These are phyloP conservation scores for Chalcis sispes DNA, from an alignment of 2,888 invertebrate genomes.

Conservation along the genomic window DNA sequence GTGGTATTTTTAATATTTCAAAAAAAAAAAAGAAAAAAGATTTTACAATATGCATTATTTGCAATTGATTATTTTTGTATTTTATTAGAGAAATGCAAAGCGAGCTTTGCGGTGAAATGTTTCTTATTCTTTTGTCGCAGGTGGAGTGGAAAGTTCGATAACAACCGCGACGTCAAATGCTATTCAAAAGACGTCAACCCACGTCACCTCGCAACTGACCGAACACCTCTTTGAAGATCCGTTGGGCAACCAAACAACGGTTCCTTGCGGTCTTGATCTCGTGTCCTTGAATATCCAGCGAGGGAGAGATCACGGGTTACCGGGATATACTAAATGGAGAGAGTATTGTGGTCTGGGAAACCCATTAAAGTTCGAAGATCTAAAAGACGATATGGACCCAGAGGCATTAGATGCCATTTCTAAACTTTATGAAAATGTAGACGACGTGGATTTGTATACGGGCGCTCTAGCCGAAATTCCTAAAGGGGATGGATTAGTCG, in stretches of 20 bases:
- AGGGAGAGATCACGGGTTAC: constrained; percentile 91
- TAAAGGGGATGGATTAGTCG: constrained; percentile 83
- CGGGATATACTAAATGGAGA: constrained; percentile 87
- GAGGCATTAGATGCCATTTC: constrained; percentile 81
- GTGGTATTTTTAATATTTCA: too few relatives aligned
- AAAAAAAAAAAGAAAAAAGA: too few relatives aligned
- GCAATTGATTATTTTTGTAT: too few relatives aligned
- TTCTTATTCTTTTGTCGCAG: constrained; percentile 76
- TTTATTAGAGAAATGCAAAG: too few relatives aligned
- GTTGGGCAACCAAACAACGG: constrained; percentile 65
- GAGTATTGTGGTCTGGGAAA: constrained; percentile 84
- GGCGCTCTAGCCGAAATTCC: constrained; percentile 91
- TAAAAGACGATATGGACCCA: constrained; percentile 81
- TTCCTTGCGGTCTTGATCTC: constrained; percentile 87
- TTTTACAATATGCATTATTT: too few relatives aligned
- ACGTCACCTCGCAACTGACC: constrained; percentile 80
- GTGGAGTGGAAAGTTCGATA: constrained; percentile 82
- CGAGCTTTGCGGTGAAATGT: constrained; percentile 7
- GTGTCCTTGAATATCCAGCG: constrained; percentile 93
- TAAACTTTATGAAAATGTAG: constrained; percentile 84
- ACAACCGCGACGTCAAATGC: constrained; percentile 79
- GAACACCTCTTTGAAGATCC: constrained; percentile 80
- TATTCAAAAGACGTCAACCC: constrained; percentile 72
- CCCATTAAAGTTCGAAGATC: constrained; percentile 81
- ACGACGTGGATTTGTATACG: constrained; percentile 92